phyloP scores from a whole-genome alignment of 2,113 vertebrate species.

The Dipodomys merriami region DNA sequence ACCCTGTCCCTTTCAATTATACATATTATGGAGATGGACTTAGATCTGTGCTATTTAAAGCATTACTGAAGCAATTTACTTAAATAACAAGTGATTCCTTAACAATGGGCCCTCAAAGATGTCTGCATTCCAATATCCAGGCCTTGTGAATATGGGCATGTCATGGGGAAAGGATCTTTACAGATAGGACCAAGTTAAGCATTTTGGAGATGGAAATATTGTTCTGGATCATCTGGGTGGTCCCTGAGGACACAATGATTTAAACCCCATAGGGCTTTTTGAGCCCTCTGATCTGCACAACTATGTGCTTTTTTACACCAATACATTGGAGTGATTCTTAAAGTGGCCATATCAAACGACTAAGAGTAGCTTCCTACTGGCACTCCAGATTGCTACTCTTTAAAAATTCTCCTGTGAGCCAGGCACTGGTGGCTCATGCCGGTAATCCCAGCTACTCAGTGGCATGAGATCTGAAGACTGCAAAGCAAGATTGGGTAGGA shows the following conservation, averaged over 20 bases:
- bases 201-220: neutral
- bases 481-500: too few species aligned
- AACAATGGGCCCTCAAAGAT: neutral
- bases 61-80: too few species aligned
- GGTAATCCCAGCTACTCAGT: too few species aligned
- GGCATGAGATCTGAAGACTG: too few species aligned
- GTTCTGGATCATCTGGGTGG: neutral
- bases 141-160: neutral
- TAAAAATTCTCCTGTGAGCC: too few species aligned
- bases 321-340: neutral
- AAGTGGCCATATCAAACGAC: neutral
- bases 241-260: neutral
- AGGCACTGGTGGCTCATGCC: too few species aligned
- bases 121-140: neutral
- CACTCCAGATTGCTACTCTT: neutral
- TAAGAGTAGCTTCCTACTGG: neutral
- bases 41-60: neutral
- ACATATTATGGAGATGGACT: neutral
- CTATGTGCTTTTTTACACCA: neutral
- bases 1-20: neutral
- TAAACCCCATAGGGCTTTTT: neutral
- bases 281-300: neutral
- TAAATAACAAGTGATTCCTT: too few species aligned
- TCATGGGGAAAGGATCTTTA: neutral
- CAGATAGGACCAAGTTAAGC: neutral